Conservation (phyloP, 2,888 invertebrate genomes). For the Glaucopsyche alexis region DNA sequence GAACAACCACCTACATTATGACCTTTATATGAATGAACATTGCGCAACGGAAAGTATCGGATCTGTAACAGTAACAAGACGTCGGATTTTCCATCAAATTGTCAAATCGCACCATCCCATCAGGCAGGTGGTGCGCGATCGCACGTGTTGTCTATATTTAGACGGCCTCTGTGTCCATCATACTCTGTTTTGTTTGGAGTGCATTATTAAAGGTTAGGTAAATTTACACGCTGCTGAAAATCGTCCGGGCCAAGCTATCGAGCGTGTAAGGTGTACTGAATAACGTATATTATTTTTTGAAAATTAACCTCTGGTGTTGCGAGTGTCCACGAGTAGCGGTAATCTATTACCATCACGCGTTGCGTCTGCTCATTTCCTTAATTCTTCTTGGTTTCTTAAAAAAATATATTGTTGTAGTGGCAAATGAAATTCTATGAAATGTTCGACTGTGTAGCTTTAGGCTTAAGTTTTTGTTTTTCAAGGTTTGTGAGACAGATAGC, state of each 20-base stretch:
- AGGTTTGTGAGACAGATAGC: too few species aligned
- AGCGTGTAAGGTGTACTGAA: too few species aligned
- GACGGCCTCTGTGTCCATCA: conserved; percentile 69
- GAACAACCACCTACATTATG: not conserved
- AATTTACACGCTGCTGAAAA: not conserved
- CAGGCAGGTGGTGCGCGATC: conserved; percentile 50
- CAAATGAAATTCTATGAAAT: too few species aligned
- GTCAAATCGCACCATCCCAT: conserved; percentile 27
- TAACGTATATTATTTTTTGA: too few species aligned
- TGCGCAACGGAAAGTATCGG: not conserved
- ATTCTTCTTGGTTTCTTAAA: too few species aligned
- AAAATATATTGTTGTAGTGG: too few species aligned
- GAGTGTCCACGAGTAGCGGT: too few species aligned
- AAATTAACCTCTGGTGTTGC: too few species aligned
- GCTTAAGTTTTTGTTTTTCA: too few species aligned
- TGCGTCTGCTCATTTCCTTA: too few species aligned
- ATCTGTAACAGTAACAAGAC: conserved; percentile 6
- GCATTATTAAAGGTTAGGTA: not conserved
- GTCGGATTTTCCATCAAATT: conserved; percentile 29
- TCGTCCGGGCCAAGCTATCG: not conserved
- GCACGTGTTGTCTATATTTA: conserved; percentile 66
- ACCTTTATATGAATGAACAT: not conserved
- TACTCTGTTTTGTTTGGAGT: conserved; percentile 21
- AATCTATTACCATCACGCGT: too few species aligned
- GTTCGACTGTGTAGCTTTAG: too few species aligned